Evolutionary conservation across 2,888 invertebrate species (phyloP), one percentile per base, ranked within the genome.

Genomic region (Fragum whitleyi): DNA sequence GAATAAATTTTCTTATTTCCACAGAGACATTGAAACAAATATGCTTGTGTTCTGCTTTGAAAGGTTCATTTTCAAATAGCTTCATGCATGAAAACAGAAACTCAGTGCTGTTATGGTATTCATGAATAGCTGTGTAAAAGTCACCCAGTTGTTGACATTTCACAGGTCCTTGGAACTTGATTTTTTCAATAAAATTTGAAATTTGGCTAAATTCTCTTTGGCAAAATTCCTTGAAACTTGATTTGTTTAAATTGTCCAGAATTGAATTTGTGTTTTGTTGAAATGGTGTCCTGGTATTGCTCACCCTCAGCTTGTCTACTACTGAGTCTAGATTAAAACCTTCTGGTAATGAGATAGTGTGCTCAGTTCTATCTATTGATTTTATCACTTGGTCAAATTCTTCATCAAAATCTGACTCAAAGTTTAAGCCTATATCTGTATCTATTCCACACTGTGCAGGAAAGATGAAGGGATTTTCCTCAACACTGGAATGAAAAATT

Each of bases 1-100:
- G 39, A 47, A 76, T 23, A 62, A 62, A 76, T 51, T 61, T 53
- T 61, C 70, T 76, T 19, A 76, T 47, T 62, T 70, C 70, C 23
- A 70, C 62, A 36, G 39, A 70, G 7, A 71, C 42, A 61, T 78
- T 78, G 51, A 47, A 78, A 42, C 68, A 72, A 32, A 78, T 73
- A 47, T 78, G 73, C 36, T 29, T 67, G n/a, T 78, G 55, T 70
- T 70, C 70, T 65, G 51, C 21, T 32, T 3, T 62, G 55, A 77
- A 70, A 47, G 47, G 1, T 57, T 67, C 59, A 47, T 57, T 68
- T 28, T 78, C 77, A 78, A 78, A 78, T 7, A 73, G 47, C 47
- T 36, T 55, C 67, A 78, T 57, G 32, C 72, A 68, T 36, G 21
- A 72, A 32, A 68, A 51, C 23, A 39, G 6, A 47, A 73, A 68